A percentile compares a stretch with the other conserved stretches of the same genome.
These are phyloP conservation scores for Esperia sulphurella DNA, from an alignment of 2,888 invertebrate species.

Conservation along the genomic window DNA sequence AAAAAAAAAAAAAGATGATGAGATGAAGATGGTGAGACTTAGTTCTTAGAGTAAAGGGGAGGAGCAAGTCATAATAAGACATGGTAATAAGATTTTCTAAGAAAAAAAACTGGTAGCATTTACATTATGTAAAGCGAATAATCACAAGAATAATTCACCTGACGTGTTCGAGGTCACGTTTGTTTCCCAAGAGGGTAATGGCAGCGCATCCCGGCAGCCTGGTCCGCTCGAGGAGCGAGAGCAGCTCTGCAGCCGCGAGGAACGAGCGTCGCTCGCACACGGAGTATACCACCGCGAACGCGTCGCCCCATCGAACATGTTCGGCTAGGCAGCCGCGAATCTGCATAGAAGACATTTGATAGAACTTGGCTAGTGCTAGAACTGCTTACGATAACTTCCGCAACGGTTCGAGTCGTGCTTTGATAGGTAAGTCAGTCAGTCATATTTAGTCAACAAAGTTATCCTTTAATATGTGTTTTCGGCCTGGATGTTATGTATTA, in stretches of 20 bases:
- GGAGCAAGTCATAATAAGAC: too few relatives aligned
- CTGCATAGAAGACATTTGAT: slow-evolving; percentile 48
- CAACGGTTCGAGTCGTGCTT: too few relatives aligned
- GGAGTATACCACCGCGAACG: slow-evolving; percentile 90
- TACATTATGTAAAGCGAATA: neutral
- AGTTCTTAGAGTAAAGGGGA: too few relatives aligned
- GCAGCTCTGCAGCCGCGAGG: slow-evolving; percentile 84
- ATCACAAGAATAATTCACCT: slow-evolving; percentile 74
- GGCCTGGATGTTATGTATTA: too few relatives aligned
- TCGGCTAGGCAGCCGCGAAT: slow-evolving; percentile 86
- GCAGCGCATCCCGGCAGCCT: slow-evolving; percentile 88
- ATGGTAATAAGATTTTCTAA: neutral
- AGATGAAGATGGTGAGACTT: too few relatives aligned
- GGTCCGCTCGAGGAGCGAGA: slow-evolving; percentile 84
- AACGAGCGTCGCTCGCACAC: slow-evolving; percentile 77
- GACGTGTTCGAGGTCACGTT: slow-evolving; percentile 89
- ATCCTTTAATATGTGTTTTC: too few relatives aligned
- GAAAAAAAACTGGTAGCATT: neutral
- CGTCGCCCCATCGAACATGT: slow-evolving; percentile 90
- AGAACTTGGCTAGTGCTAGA: too few relatives aligned
- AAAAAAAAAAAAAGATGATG: too few relatives aligned
- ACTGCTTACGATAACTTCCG: too few relatives aligned
- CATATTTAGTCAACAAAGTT: too few relatives aligned
- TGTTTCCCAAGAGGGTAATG: slow-evolving; percentile 87
- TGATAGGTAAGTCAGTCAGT: too few relatives aligned